Conservation (phyloP, 1,140 invertebrate species). For the Caenorhabditis briggsae region DNA sequence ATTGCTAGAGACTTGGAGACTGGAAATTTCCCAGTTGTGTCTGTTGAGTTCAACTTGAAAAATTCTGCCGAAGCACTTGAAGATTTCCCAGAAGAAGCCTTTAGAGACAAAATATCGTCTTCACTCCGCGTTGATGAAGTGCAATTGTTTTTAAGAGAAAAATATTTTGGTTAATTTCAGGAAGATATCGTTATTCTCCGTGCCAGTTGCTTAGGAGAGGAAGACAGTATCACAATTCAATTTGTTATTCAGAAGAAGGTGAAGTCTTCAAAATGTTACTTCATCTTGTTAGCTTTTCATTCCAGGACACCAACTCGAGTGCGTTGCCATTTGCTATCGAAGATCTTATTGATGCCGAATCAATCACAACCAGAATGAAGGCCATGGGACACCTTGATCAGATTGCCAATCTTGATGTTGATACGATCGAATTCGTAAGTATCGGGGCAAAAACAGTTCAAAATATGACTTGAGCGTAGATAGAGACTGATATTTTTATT, state of each 20-base stretch:
- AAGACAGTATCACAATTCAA: slow-evolving; percentile 62
- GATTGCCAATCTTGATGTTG: slow-evolving; percentile 59
- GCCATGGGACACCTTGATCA: slow-evolving; percentile 59
- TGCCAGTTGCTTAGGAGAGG: slow-evolving; percentile 54
- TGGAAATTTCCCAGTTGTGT: slow-evolving; percentile 61
- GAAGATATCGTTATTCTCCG: slow-evolving; percentile 63
- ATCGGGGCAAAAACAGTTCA: no score
- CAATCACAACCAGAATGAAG: slow-evolving; percentile 62
- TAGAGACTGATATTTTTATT: no score
- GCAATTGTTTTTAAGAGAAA: not conserved
- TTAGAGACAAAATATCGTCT: slow-evolving; percentile 52
- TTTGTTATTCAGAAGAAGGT: slow-evolving; percentile 65
- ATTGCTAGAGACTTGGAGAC: slow-evolving; percentile 53
- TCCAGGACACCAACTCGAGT: slow-evolving; percentile 57
- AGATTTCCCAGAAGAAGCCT: slow-evolving; percentile 61
- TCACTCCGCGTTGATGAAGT: slow-evolving; percentile 64
- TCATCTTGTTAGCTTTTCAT: not conserved
- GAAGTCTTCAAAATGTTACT: no score
- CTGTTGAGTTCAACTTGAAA: slow-evolving; percentile 58
- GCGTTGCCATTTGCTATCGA: slow-evolving; percentile 61
- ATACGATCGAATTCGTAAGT: slow-evolving; percentile 61
- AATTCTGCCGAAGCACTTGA: slow-evolving; percentile 43
- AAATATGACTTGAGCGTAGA: no score
- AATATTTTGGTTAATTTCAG: slow-evolving; percentile 57
- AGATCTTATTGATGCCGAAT: slow-evolving; percentile 58